Conservation (phyloP, 2,888 invertebrate genomes). For the Sarcophaga carnaria region DNA sequence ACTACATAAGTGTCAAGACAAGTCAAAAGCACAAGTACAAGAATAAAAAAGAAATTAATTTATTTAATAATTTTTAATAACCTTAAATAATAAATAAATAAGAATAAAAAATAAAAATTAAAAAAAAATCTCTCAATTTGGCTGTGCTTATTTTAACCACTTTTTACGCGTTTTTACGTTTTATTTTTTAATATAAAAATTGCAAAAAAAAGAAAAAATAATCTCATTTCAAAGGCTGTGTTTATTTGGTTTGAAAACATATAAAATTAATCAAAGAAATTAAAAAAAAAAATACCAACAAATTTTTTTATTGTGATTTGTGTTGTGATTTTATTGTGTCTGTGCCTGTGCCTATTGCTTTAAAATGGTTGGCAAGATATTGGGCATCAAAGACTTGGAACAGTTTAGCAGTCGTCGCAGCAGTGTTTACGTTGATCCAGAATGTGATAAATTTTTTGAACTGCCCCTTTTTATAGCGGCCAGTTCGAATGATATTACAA, state of each 20-base stretch:
- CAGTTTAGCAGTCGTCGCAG: slow-evolving; percentile 81
- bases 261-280: slow-evolving; percentile 10
- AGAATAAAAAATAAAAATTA: slow-evolving; percentile 23
- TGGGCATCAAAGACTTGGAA: slow-evolving; percentile 80
- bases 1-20: background rate
- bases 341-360: background rate
- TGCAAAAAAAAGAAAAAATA: slow-evolving; percentile 20
- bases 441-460: slow-evolving; percentile 82
- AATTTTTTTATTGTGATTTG: slow-evolving; percentile 25
- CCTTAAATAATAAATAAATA: slow-evolving; percentile 22
- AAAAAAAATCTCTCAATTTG: slow-evolving; percentile 16
- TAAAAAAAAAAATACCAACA: slow-evolving; percentile 1
- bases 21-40: background rate
- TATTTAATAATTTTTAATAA: slow-evolving; percentile 18
- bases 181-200: background rate
- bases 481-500: slow-evolving; percentile 80
- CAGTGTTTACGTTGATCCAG: slow-evolving; percentile 82
- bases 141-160: slow-evolving; percentile 4
- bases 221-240: slow-evolving; percentile 24
- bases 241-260: background rate
- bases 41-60: slow-evolving; percentile 17
- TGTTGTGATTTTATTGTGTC: slow-evolving; percentile 11
- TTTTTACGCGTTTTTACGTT: background rate
- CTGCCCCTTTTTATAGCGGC: slow-evolving; percentile 80
- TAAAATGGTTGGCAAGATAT: slow-evolving; percentile 81